phyloP scores from a whole-genome alignment of 1,140 invertebrate genomes.

The Aphaenogaster rudis region DNA sequence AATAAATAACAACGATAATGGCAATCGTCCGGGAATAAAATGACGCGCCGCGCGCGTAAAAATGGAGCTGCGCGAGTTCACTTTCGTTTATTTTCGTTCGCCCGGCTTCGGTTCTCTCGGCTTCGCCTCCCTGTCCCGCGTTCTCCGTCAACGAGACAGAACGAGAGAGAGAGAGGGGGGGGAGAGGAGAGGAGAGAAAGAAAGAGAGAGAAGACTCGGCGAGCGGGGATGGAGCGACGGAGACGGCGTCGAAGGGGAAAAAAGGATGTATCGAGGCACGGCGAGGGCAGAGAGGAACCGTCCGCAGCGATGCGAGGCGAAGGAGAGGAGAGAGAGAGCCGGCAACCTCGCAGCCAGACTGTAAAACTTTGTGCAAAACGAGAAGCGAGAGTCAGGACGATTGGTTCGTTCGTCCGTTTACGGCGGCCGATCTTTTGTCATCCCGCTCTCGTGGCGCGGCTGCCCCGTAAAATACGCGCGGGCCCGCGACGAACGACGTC shows the following conservation, averaged over 20 bases:
- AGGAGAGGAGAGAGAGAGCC: conserved; percentile 69
- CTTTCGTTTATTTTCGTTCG: conserved; percentile 71
- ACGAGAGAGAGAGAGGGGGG: background rate
- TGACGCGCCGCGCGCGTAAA: conserved; percentile 74
- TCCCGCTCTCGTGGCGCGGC: conserved; percentile 16
- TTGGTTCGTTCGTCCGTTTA: conserved; percentile 66
- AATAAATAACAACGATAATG: conserved; percentile 55
- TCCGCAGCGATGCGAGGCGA: conserved; percentile 66
- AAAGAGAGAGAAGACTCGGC: conserved; percentile 23
- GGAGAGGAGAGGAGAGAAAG: background rate
- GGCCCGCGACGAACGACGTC: background rate
- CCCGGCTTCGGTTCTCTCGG: conserved; percentile 20
- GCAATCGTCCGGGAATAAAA: conserved; percentile 24
- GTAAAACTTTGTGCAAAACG: conserved; percentile 81
- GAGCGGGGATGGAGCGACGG: conserved; percentile 39
- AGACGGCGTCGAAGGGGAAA: conserved; percentile 45
- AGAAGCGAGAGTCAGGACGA: conserved; percentile 67
- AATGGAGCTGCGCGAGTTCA: conserved; percentile 56
- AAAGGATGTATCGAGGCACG: conserved; percentile 30
- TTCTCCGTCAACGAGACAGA: conserved; percentile 47
- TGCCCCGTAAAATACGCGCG: conserved; percentile 22
- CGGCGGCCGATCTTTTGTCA: conserved; percentile 65
- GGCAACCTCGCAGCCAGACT: conserved; percentile 80
- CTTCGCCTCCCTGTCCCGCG: conserved; percentile 34
- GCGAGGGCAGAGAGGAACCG: conserved; percentile 55